Conservation (phyloP, 2,797 vertebrate species). For the Pogonophryne albipinna region DNA sequence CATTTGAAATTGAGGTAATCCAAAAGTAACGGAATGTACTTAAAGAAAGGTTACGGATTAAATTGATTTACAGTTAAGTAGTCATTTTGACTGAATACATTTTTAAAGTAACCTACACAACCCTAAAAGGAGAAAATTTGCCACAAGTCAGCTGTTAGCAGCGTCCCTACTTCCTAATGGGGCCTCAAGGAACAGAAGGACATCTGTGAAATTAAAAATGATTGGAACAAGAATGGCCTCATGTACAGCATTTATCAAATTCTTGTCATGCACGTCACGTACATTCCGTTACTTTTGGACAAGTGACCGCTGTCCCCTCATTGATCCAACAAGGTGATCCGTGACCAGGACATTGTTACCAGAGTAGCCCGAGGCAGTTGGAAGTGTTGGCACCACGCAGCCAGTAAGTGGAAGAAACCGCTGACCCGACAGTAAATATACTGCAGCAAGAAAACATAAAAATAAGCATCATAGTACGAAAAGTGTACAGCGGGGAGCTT, state of each 20-base stretch:
- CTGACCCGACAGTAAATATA: conserved; percentile 34
- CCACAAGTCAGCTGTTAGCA: conserved; percentile 2
- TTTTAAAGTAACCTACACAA: no score
- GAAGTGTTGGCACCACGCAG: conserved; percentile 29
- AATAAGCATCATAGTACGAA: conserved; percentile 24
- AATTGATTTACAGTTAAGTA: no score
- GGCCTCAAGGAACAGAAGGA: neutral
- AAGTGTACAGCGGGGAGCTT: conserved; percentile 1
- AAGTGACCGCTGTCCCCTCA: neutral
- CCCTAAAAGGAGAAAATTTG: neutral
- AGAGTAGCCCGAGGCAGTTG: conserved; percentile 28
- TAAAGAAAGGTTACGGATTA: no score
- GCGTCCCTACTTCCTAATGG: conserved; percentile 2
- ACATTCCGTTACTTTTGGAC: neutral
- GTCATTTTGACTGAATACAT: no score
- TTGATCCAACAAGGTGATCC: conserved; percentile 1
- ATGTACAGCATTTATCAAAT: neutral
- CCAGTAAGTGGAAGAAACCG: conserved; percentile 36
- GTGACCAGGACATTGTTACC: conserved; percentile 20
- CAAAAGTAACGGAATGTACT: no score
- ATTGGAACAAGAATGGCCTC: neutral
- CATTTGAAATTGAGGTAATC: no score
- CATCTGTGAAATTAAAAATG: neutral
- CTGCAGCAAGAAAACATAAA: conserved; percentile 26
- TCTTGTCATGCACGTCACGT: no score